phyloP scores from a whole-genome alignment of 2,797 vertebrate genomes.

The Chloroceryle inda region DNA sequence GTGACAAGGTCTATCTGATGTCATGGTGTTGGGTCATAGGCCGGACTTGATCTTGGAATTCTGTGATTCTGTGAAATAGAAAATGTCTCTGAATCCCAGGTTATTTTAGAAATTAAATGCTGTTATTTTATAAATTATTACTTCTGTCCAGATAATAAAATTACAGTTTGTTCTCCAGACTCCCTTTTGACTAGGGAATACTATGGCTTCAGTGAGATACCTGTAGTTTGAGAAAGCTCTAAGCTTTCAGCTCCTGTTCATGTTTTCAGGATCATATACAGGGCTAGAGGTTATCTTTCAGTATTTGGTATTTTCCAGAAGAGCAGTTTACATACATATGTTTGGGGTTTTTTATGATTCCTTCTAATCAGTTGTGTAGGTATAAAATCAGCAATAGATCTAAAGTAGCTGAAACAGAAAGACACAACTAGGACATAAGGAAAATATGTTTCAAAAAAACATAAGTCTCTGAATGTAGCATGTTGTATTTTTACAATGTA shows the following conservation, averaged over 20 bases:
- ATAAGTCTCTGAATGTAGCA: accelerated
- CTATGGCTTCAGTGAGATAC: background rate
- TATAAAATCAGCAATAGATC: background rate
- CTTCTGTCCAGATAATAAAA: background rate
- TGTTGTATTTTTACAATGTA: background rate
- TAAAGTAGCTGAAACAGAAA: background rate
- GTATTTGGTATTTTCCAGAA: background rate
- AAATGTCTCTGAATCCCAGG: background rate
- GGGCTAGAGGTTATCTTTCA: background rate
- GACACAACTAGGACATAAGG: background rate
- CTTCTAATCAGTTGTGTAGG: background rate
- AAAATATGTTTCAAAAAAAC: background rate
- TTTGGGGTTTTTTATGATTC: background rate
- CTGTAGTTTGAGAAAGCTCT: background rate
- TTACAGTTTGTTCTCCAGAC: background rate
- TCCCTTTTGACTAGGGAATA: background rate
- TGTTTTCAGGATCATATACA: background rate
- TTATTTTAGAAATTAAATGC: constrained; percentile 3
- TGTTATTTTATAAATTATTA: constrained; percentile 5
- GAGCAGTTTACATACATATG: background rate
- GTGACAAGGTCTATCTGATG: too few relatives aligned
- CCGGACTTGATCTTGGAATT: too few relatives aligned
- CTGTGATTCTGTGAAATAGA: background rate
- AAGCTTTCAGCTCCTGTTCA: background rate
- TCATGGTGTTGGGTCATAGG: too few relatives aligned